phyloP scores from a whole-genome alignment of 2,797 vertebrate species.

The Ptychobarbus kaznakovi region DNA sequence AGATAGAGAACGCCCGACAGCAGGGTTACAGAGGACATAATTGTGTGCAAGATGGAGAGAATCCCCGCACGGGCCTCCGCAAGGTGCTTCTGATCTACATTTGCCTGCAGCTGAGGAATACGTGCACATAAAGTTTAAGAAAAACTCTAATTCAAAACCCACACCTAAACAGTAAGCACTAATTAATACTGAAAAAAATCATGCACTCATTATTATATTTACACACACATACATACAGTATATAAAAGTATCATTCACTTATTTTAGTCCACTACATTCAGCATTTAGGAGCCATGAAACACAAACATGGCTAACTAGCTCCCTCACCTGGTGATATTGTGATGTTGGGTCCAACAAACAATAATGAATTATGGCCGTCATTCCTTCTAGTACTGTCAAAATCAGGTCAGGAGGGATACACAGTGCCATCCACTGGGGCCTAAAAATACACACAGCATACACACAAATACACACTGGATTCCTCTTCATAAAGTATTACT shows the following conservation, averaged over 20 bases:
- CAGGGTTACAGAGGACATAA: conserved; percentile 96
- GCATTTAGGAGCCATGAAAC: not conserved
- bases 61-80: conserved; percentile 94
- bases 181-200: not conserved
- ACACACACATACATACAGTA: too few relatives aligned
- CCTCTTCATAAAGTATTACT: not conserved
- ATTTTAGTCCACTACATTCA: not conserved
- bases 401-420: conserved; percentile 96
- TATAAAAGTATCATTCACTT: not conserved
- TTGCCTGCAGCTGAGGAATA: conserved; percentile 85
- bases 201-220: not conserved
- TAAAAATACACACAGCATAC: conserved; percentile 61
- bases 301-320: conserved; percentile 31
- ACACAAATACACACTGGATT: not conserved
- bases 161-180: not conserved
- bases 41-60: conserved; percentile 95
- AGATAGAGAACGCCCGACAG: conserved; percentile 94
- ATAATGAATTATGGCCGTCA: conserved; percentile 98
- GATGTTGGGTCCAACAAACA: conserved; percentile 94
- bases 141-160: not conserved
- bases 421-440: conserved; percentile 95
- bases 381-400: conserved; percentile 93
- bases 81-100: conserved; percentile 94
- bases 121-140: not conserved
- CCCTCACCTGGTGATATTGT: conserved; percentile 95